A percentile compares a stretch with the other conserved stretches of the same genome.
These are phyloP conservation scores for Poecilia gillii DNA, from an alignment of 2,797 vertebrate genomes.

Conservation along the genomic window DNA sequence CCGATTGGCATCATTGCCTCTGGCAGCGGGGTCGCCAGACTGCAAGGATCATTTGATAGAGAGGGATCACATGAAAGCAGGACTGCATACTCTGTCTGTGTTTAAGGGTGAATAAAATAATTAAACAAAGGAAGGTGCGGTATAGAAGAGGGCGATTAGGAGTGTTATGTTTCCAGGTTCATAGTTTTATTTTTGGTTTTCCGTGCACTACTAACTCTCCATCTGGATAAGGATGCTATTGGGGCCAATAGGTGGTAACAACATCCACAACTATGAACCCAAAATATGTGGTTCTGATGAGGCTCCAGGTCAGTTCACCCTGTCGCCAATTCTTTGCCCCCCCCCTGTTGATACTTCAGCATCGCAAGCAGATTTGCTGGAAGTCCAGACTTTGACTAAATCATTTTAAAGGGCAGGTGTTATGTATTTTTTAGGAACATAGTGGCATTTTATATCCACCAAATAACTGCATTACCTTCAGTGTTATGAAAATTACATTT, in stretches of 20 bases:
- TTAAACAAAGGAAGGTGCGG: background rate
- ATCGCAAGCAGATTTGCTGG: background rate
- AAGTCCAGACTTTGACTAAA: background rate
- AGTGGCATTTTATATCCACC: background rate
- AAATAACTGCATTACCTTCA: background rate
- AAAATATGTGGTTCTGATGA: background rate
- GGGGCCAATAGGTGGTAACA: background rate
- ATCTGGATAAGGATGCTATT: background rate
- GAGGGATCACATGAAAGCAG: constrained; percentile 10
- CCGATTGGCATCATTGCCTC: constrained; percentile 44
- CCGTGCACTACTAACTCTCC: background rate
- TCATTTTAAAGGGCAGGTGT: background rate
- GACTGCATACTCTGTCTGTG: constrained; percentile 11
- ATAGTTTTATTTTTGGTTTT: background rate
- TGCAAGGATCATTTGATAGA: constrained; percentile 39
- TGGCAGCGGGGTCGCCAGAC: constrained; percentile 35
- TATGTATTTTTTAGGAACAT: background rate
- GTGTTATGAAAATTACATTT: background rate
- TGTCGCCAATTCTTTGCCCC: background rate
- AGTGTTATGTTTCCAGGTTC: background rate
- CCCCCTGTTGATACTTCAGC: background rate
- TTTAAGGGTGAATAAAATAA: constrained; percentile 14
- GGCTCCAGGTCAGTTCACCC: background rate
- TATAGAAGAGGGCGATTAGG: background rate
- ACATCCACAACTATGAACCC: background rate